A percentile compares a stretch with the other conserved stretches of the same genome.
phyloP scores from a whole-genome alignment of 2,888 invertebrate genomes.

The Drosophila prostipennis region DNA sequence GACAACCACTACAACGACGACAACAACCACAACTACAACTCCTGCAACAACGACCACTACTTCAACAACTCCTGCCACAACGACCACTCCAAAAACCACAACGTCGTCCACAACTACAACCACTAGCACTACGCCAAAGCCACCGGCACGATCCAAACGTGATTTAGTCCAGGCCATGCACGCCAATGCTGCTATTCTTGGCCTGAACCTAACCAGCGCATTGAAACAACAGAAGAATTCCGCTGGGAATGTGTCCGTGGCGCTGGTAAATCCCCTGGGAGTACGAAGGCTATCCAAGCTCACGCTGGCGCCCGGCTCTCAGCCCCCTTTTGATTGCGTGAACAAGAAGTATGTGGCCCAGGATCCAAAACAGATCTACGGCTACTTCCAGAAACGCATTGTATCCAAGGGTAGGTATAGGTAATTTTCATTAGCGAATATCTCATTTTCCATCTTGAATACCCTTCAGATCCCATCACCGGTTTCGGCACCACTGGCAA shows the following conservation, averaged over 20 bases:
- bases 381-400: conserved; percentile 88
- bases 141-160: conserved; percentile 54
- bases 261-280: conserved; percentile 66
- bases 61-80: conserved; percentile 71
- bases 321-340: conserved; percentile 84
- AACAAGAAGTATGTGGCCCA: conserved; percentile 87
- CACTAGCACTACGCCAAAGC: conserved; percentile 37
- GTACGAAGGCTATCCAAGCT: conserved; percentile 34
- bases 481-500: conserved; percentile 89
- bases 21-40: conserved; percentile 81
- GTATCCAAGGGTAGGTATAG: conserved; percentile 87
- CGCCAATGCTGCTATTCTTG: conserved; percentile 75
- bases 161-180: conserved; percentile 70
- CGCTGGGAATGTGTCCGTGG: conserved; percentile 46
- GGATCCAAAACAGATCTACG: conserved; percentile 89
- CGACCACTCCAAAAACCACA: conserved; percentile 78
- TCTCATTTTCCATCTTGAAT: background rate
- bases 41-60: conserved; percentile 78
- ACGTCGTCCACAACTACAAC: conserved; percentile 73
- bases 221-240: conserved; percentile 52
- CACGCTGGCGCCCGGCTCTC: conserved; percentile 1
- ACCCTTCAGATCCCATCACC: conserved; percentile 87
- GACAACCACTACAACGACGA: conserved; percentile 84
- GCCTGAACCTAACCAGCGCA: conserved; percentile 70
- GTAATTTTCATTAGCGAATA: background rate